These are phyloP conservation scores for Haliaeetus leucogaster DNA, from an alignment of 2,113 vertebrate species.

Conservation along the genomic window DNA sequence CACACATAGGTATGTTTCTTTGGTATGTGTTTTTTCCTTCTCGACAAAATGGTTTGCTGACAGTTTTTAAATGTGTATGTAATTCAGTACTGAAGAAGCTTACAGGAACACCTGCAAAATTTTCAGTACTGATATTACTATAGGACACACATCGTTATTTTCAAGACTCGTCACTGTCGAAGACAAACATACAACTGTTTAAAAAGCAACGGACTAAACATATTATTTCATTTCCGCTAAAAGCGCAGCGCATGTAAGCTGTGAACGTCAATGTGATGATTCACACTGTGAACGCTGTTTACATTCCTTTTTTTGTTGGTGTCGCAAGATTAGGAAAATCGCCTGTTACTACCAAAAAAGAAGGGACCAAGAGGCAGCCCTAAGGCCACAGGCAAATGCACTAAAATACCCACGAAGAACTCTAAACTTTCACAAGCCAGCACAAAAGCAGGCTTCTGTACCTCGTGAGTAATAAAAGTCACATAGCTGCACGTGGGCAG, in stretches of 20 bases:
- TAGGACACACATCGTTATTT: background rate
- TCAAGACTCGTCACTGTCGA: background rate
- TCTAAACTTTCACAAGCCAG: slow-evolving; percentile 40
- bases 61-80: background rate
- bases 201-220: background rate
- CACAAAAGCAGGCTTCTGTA: slow-evolving; percentile 32
- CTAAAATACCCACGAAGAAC: slow-evolving; percentile 54
- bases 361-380: slow-evolving; percentile 70
- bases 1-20: slow-evolving; percentile 66
- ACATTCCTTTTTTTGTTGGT: background rate
- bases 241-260: background rate
- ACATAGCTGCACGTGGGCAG: slow-evolving; percentile 67
- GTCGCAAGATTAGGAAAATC: background rate
- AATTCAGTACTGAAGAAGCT: background rate
- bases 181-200: background rate
- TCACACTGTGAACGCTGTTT: background rate
- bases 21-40: background rate
- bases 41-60: background rate
- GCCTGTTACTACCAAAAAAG: background rate
- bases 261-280: background rate
- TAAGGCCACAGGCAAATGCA: background rate
- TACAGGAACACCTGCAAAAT: background rate
- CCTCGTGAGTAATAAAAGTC: slow-evolving; percentile 45
- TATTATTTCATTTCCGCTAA: background rate
- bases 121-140: background rate